Evolutionary conservation across 2,797 vertebrate genomes (phyloP).

Genomic region (Phrynocephalus forsythii): DNA sequence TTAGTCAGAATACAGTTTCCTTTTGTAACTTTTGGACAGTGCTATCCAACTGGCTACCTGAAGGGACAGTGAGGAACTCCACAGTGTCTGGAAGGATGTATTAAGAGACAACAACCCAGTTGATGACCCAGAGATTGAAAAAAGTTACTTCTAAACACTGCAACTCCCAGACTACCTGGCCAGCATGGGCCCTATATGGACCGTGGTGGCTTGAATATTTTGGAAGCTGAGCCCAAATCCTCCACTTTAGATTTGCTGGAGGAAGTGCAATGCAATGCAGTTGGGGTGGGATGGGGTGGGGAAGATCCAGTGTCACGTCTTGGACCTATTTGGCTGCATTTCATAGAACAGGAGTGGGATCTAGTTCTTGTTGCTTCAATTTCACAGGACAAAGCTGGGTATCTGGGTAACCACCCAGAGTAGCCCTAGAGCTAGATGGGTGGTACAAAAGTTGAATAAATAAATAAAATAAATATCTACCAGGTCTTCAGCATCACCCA

Average conservation of each 20-base stretch:
- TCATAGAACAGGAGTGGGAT: neutral
- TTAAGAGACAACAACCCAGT: neutral
- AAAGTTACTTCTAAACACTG: too few species aligned
- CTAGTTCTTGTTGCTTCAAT: neutral
- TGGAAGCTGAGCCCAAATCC: too few species aligned
- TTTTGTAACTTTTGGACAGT: conserved; percentile 34
- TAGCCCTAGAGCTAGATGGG: too few species aligned
- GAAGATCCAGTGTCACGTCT: neutral
- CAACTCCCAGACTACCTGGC: too few species aligned
- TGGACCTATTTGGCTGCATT: neutral
- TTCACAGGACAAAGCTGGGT: neutral
- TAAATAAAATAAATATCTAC: neutral
- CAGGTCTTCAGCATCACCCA: neutral
- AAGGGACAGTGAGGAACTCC: neutral
- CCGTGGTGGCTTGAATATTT: too few species aligned
- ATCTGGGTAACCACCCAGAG: too few species aligned
- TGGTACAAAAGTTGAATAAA: too few species aligned
- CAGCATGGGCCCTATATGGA: too few species aligned
- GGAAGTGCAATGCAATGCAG: too few species aligned
- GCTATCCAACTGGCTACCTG: neutral
- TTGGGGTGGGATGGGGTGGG: neutral
- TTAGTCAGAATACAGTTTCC: conserved; percentile 3
- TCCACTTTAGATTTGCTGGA: neutral
- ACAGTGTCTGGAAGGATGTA: neutral
- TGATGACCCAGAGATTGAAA: too few species aligned